Evolutionary conservation across 2,113 vertebrate genomes (phyloP), one percentile per base, ranked within the genome.

Genomic region (Salvelinus namaycush): DNA sequence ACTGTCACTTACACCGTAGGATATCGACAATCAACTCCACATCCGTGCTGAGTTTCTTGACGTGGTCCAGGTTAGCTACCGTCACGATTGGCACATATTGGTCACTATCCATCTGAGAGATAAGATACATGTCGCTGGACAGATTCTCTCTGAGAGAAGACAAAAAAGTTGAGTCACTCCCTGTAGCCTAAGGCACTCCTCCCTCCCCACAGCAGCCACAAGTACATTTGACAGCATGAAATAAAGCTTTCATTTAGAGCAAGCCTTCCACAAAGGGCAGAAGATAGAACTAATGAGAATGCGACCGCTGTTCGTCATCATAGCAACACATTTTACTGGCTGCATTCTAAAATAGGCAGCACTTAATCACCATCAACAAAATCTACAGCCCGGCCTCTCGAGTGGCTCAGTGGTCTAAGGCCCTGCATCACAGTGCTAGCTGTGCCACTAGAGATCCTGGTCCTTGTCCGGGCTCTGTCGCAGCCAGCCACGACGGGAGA

Each of bases 71-170:
- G 89, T 98, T 99, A 87, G 98, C 98, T 89, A 99, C 95, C 1
- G 97, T 99, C 90, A 96, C 94, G 69, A 99, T 98, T 95, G 98
- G 98, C 94, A 99, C 97, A 77, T 99, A 99, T 86, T 99, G 98
- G 94, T 99, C 98, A 82, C 97, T 99, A 92, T 99, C 98, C 98
- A 99, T 99, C 91, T 99, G 98, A 70, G 98, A 99, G 93, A 98
- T 98, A 90, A 99, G 97, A 93, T 99, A 99, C 96, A 99, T 99
- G 92, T 99, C 98, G 87, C 96, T 98, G 92, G 97, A 97, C 84
- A 99, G 96, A 86, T 99, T 99, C 93, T 99, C 97, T 92, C 98
- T 99, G 49, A 44, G 54, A 22, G 31, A 11, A 44, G 54, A 18
- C n/a, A 59, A 68, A 49, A 54, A 14, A 20, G 59, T 18, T 44